Evolutionary conservation across 64 coral and sea anemone genomes (phyloP), one percentile per base, ranked within the genome.

Genomic region (Montipora efflorescens): DNA sequence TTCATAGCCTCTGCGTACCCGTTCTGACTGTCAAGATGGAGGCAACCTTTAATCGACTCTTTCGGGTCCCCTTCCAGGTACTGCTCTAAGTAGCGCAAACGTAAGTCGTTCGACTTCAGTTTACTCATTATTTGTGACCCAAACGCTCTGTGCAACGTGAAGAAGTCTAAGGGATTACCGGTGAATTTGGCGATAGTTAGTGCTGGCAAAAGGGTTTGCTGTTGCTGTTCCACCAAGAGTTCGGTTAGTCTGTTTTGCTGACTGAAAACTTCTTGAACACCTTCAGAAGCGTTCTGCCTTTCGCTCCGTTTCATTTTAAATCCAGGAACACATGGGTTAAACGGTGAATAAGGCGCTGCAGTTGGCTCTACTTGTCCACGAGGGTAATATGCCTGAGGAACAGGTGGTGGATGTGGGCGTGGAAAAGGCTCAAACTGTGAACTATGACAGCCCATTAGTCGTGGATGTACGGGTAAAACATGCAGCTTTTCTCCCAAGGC

Each of bases 241-340:
- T 94, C 64, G 6, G 84, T 94, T 19, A 94, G 28, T 36, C 47
- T 87, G 16, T 76, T 87, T 77, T 93, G 91, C 71, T 84, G 78
- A 36, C 80, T 75, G 44, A 79, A 4, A 11, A 90, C 25, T 53
- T 55, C 43, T 78, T 50, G 52, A 79, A 78, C 45, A 20, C 53
- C 10, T 57, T 11, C 53, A 57, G 52, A 57, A 15, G 51, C n/a
- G 79, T 28, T 78, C 10, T 78, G 15, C 45, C n/a, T 62, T 72
- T 50, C 23, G 50, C 67, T 14, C 23, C 0, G 67, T 70, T 19
- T 16, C 67, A 79, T 47, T 15, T 53, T 72, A 77, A 66, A 79
- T 48, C 79, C 87, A 62, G 87, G 48, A 12, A 43, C 87, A 50
- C 58, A 7, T 61, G 87, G 87, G 19, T 90, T 90, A 2, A 90